These are phyloP conservation scores for Prosopocoilus inquinatus DNA, from an alignment of 2,888 invertebrate species.

Conservation along the genomic window DNA sequence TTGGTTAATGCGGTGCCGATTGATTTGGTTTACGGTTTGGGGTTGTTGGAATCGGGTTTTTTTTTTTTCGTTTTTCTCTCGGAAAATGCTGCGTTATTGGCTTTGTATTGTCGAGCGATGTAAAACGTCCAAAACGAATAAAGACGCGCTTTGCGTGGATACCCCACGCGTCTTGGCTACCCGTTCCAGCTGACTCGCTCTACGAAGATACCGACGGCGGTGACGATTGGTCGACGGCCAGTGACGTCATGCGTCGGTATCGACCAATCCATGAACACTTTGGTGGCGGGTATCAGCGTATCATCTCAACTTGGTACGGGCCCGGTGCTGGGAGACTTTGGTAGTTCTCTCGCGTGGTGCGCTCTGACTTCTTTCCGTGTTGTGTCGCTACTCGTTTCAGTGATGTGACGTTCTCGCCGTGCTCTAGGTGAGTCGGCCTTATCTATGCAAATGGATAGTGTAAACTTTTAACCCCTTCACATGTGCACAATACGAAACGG, in stretches of 20 bases:
- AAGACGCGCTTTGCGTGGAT: background rate
- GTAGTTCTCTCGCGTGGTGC: slow-evolving; percentile 46
- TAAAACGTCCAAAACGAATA: too few species aligned
- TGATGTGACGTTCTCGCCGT: slow-evolving; percentile 26
- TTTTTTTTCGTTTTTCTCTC: slow-evolving; percentile 3
- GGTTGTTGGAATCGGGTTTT: slow-evolving; percentile 1
- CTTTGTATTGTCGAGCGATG: background rate
- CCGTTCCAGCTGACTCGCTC: slow-evolving; percentile 44
- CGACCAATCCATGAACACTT: slow-evolving; percentile 50
- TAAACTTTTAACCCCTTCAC: background rate
- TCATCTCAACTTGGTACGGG: slow-evolving; percentile 49
- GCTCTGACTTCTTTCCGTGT: slow-evolving; percentile 12
- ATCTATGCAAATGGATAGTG: slow-evolving; percentile 7
- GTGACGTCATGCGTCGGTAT: slow-evolving; percentile 47
- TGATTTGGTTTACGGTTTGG: background rate
- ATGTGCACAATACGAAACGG: background rate
- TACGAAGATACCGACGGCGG: slow-evolving; percentile 46
- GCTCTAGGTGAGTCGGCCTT: slow-evolving; percentile 27
- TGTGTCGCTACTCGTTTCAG: slow-evolving; percentile 10
- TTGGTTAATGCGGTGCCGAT: background rate
- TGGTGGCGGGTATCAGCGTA: slow-evolving; percentile 48
- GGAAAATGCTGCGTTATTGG: slow-evolving; percentile 1
- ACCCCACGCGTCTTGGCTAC: slow-evolving; percentile 46
- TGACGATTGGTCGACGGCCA: slow-evolving; percentile 2
- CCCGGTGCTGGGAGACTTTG: slow-evolving; percentile 35